phyloP scores from a whole-genome alignment of 2,888 invertebrate species.

The Neoitamus cyanurus region DNA sequence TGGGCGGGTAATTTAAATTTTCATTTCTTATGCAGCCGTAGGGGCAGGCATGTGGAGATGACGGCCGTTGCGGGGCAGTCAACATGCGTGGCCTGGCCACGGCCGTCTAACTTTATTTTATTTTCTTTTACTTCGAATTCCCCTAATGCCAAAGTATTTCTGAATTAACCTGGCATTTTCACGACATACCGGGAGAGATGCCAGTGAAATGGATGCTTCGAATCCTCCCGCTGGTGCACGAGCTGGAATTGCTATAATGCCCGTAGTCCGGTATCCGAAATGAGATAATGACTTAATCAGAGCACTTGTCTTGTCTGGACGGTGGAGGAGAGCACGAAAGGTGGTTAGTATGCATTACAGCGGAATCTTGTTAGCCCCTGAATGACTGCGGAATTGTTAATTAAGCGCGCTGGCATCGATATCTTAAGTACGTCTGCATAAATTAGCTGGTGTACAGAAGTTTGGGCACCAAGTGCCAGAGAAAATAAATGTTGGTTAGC shows the following conservation, averaged over 20 bases:
- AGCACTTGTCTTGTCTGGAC: slow-evolving; percentile 17
- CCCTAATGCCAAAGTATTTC: background rate
- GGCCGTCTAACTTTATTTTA: background rate
- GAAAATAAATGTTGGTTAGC: too few species aligned
- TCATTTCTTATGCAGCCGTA: background rate
- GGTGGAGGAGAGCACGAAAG: background rate
- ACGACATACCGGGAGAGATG: background rate
- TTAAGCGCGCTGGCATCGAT: slow-evolving; percentile 21
- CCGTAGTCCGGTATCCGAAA: slow-evolving; percentile 22
- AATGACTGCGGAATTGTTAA: slow-evolving; percentile 10
- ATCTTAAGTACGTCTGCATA: background rate
- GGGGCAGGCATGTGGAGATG: background rate
- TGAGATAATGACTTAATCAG: slow-evolving; percentile 47
- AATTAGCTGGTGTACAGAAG: too few species aligned
- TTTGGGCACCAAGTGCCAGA: too few species aligned
- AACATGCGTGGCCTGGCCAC: background rate
- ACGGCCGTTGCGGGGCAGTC: too few species aligned
- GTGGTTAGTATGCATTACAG: slow-evolving; percentile 38
- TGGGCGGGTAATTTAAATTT: slow-evolving; percentile 26
- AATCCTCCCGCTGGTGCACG: background rate
- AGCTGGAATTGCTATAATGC: slow-evolving; percentile 21
- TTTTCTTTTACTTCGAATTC: background rate
- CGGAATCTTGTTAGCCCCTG: slow-evolving; percentile 5
- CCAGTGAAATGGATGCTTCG: background rate
- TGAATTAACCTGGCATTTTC: slow-evolving; percentile 10